A percentile compares a stretch with the other conserved stretches of the same genome.
These are phyloP conservation scores for Amblyraja radiata DNA, from an alignment of 2,797 vertebrate genomes.

Conservation along the genomic window DNA sequence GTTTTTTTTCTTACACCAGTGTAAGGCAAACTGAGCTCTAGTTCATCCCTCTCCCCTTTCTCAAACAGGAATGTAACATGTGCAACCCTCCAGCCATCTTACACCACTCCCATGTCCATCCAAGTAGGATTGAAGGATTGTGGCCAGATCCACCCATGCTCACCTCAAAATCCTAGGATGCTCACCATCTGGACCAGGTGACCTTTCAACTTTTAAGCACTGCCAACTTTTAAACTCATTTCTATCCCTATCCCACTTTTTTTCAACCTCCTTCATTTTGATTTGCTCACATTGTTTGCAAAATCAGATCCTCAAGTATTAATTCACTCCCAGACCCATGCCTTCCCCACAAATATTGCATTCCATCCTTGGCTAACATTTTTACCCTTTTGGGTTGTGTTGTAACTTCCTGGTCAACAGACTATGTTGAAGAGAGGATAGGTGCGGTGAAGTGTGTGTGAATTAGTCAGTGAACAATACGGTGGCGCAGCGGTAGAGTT, in stretches of 20 bases:
- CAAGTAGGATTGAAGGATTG: constrained; percentile 6
- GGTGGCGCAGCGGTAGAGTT: too few relatives aligned
- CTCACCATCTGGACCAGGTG: not conserved
- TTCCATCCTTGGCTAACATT: not conserved
- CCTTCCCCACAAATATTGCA: not conserved
- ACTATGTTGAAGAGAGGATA: too few relatives aligned
- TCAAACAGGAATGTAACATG: not conserved
- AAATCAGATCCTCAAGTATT: not conserved
- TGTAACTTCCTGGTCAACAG: too few relatives aligned
- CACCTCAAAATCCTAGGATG: not conserved
- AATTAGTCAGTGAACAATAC: too few relatives aligned
- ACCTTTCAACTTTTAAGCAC: not conserved
- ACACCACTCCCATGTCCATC: not conserved
- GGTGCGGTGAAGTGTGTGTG: too few relatives aligned
- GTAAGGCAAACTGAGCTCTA: not conserved
- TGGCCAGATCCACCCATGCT: not conserved
- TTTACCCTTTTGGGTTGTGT: not conserved
- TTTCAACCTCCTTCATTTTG: not conserved
- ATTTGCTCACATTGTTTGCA: not conserved
- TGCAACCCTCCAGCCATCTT: not conserved
- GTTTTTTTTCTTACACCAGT: not conserved
- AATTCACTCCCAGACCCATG: not conserved
- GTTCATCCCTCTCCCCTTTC: not conserved
- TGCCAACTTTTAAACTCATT: not conserved
- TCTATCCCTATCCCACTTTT: not conserved